Percentiles rank a stretch among this genome's conserved stretches.
phyloP scores from a whole-genome alignment of 2,797 vertebrate genomes.

The Streptopelia turtur region DNA sequence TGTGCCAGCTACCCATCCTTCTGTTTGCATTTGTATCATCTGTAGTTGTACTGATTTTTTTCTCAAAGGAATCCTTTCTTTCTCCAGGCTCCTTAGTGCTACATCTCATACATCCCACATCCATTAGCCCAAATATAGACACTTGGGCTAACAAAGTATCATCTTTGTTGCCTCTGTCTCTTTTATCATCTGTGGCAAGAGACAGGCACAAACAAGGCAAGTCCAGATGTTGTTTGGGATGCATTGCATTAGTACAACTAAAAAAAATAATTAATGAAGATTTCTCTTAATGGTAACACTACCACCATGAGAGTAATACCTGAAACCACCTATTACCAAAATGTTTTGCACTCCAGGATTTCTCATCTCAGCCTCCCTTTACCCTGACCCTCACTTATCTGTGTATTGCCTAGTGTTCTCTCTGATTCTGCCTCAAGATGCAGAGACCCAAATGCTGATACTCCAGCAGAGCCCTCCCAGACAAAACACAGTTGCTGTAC shows the following conservation, averaged over 20 bases:
- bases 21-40: neutral
- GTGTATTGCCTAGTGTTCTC: neutral
- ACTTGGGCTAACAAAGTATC: neutral
- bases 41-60: neutral
- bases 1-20: neutral
- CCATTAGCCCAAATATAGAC: neutral
- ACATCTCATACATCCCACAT: neutral
- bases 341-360: neutral
- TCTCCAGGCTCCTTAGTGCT: neutral
- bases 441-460: neutral
- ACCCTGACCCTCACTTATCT: rapidly evolving
- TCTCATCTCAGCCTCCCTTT: neutral
- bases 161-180: neutral
- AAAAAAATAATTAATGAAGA: neutral
- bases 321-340: neutral
- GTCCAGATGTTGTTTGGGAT: neutral
- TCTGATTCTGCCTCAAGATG: neutral
- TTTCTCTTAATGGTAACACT: neutral
- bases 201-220: neutral
- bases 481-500: neutral
- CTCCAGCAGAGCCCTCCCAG: neutral
- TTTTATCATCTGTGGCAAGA: neutral
- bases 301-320: neutral
- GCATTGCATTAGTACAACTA: neutral
- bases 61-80: neutral